Evolutionary conservation across 2,888 invertebrate genomes (phyloP).

Genomic region (Folsomia manolachei): DNA sequence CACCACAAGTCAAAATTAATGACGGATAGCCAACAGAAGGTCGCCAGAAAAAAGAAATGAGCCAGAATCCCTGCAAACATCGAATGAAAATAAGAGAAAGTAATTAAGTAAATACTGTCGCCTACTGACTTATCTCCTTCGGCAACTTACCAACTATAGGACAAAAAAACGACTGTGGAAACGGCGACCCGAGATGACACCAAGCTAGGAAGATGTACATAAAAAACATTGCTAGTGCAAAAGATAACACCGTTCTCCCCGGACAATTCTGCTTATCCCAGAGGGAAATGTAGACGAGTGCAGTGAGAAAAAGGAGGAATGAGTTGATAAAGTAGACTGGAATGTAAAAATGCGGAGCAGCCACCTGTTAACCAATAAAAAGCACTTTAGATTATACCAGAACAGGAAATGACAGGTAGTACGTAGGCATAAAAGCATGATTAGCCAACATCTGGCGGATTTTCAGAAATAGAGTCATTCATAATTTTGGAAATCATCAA

Average conservation of each 20-base stretch:
- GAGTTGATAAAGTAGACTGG: slow-evolving; percentile 24
- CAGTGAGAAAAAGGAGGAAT: slow-evolving; percentile 37
- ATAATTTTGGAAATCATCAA: too few species aligned
- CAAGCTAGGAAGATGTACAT: slow-evolving; percentile 27
- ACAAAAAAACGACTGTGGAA: not conserved
- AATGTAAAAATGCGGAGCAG: slow-evolving; percentile 22
- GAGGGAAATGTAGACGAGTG: slow-evolving; percentile 30
- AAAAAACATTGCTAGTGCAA: slow-evolving; percentile 35
- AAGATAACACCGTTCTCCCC: slow-evolving; percentile 40
- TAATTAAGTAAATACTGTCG: too few species aligned
- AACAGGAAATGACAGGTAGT: too few species aligned
- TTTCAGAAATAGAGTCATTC: too few species aligned
- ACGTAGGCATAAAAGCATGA: too few species aligned
- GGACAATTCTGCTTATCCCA: slow-evolving; percentile 46
- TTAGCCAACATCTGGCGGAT: too few species aligned
- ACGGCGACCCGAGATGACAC: slow-evolving; percentile 14
- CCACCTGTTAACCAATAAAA: not conserved
- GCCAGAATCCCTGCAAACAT: slow-evolving; percentile 34
- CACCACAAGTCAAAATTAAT: slow-evolving; percentile 48
- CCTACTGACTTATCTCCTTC: too few species aligned
- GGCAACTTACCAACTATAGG: slow-evolving; percentile 2
- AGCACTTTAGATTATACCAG: too few species aligned
- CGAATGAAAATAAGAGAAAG: too few species aligned
- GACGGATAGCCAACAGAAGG: slow-evolving; percentile 47
- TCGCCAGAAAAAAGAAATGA: slow-evolving; percentile 47